Evolutionary conservation across 1,140 invertebrate genomes (phyloP).

Genomic region (Pseudoatta argentina): DNA sequence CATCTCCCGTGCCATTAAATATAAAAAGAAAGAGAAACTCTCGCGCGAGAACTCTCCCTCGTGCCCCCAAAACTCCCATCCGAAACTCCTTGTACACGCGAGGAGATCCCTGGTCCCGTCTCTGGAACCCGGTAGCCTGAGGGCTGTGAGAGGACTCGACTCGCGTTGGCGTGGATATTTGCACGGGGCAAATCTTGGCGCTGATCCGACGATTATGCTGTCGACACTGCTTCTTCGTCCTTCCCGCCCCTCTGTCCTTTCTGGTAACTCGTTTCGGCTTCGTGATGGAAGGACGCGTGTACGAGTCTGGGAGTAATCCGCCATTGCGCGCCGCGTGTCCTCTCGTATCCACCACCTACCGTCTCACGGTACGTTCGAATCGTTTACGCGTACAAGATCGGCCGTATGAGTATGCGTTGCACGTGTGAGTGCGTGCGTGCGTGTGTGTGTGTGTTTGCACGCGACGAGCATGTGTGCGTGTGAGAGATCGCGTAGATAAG

Average conservation of each 20-base stretch:
- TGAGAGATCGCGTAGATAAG: conserved; percentile 63
- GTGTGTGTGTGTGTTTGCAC: conserved; percentile 47
- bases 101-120: not conserved
- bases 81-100: not conserved
- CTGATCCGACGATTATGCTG: conserved; percentile 82
- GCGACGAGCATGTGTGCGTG: conserved; percentile 45
- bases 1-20: not conserved
- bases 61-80: too few relatives aligned
- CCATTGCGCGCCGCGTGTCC: conserved; percentile 66
- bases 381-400: conserved; percentile 44
- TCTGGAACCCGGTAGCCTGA: conserved; percentile 38
- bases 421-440: conserved; percentile 47
- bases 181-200: conserved; percentile 74
- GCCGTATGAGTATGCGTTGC: not conserved
- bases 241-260: conserved; percentile 28
- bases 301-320: conserved; percentile 60
- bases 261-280: conserved; percentile 28
- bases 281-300: conserved; percentile 44
- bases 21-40: conserved; percentile 15
- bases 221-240: conserved; percentile 79
- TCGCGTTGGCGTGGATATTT: conserved; percentile 75
- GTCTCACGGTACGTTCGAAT: conserved; percentile 53
- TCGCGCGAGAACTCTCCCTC: not conserved
- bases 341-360: conserved; percentile 50
- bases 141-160: conserved; percentile 20